Percentiles rank a stretch among this genome's conserved stretches.
Conservation (phyloP, 1,140 invertebrate genomes). For the Piezodorus guildinii region DNA sequence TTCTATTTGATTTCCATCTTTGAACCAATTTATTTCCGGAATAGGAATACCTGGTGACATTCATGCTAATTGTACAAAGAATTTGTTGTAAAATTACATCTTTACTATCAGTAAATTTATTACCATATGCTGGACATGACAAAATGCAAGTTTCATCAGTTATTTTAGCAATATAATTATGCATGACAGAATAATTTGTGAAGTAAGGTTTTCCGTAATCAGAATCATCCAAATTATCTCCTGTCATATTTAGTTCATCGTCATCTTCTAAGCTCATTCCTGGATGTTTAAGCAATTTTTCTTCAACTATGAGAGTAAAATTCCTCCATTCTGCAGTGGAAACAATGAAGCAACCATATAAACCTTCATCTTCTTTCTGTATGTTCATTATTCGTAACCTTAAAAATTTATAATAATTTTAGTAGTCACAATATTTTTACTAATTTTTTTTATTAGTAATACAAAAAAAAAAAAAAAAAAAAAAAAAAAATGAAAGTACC, state of each 20-base stretch:
- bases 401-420: too few relatives aligned
- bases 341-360: conserved; percentile 11
- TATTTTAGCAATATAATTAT: conserved; percentile 20
- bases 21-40: conserved; percentile 19
- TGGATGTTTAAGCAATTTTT: background rate
- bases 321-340: background rate
- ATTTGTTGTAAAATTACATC: background rate
- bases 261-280: background rate
- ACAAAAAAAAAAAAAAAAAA: too few relatives aligned
- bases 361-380: conserved; percentile 5
- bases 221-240: conserved; percentile 14
- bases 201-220: conserved; percentile 21
- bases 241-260: conserved; percentile 5
- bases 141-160: conserved; percentile 18
- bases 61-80: background rate
- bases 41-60: conserved; percentile 15
- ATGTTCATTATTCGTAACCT: background rate
- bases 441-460: too few relatives aligned
- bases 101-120: background rate
- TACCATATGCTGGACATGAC: conserved; percentile 22
- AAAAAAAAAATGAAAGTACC: too few relatives aligned
- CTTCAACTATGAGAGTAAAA: background rate
- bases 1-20: conserved; percentile 19
- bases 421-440: too few relatives aligned
- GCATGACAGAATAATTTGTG: conserved; percentile 19